Evolutionary conservation across 1,140 invertebrate species (phyloP), one percentile per base, ranked within the genome.

Genomic region (Daktulosphaira vitifoliae): DNA sequence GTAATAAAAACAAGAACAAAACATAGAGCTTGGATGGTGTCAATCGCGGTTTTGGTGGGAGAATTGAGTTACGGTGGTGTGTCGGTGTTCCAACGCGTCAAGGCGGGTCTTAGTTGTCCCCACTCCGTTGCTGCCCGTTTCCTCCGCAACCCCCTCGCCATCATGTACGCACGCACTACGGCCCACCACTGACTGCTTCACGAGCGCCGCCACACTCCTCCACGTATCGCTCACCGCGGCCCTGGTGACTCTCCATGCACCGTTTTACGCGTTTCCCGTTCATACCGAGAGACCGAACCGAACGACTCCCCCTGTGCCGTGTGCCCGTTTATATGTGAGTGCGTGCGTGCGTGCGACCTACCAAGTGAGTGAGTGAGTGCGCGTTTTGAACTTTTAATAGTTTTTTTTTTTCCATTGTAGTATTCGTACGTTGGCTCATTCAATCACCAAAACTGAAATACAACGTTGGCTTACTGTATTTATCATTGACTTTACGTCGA

Each of bases 61-160:
- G 29, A 33, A 33, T 11, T n/a, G n/a, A 11, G 11, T 33, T 33
- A 44, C 20, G 16, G 9, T 22, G 23, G 53, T 42, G 42, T 46
- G 54, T 56, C 53, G 54, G 54, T 48, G 56, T 62, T 62, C 56
- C 56, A 48, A 62, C 56, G 54, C 54, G 54, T 59, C 56, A 48
- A 62, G 56, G 56, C 56, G 56, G 56, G 56, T 62, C 42, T 39
- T 62, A 5, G 29, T 62, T 44, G 44, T 39, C 42, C 56, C 56
- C 29, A 62, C 56, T 15, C 42, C 23, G 44, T 16, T 16, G 18
- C 16, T 11, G 9, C n/a, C 44, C 44, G 44, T 18, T 20, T n/a
- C 25, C 25, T 38, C 25, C 16, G 7, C 39, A 7, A 22, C 50
- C 15, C 29, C 37, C 53, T 16, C 51, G 53, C 53, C n/a, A 13